A percentile compares a stretch with the other conserved stretches of the same genome.
Conservation (phyloP, 2,888 invertebrate species). For the Auanema freiburgensis region DNA sequence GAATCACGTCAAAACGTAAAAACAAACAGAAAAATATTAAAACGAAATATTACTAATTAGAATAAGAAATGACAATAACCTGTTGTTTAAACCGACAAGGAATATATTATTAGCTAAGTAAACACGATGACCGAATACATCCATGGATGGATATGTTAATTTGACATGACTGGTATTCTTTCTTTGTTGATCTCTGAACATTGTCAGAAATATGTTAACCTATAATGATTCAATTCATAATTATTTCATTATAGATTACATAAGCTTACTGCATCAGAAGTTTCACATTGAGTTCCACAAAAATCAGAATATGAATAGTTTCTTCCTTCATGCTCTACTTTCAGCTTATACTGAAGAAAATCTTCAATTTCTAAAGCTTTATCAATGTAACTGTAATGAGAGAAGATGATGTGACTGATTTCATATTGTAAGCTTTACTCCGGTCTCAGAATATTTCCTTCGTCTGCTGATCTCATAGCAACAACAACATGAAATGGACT, state of each 20-base stretch:
- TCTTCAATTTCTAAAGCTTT: slow-evolving; percentile 62
- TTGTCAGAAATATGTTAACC: slow-evolving; percentile 59
- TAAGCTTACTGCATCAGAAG: slow-evolving; percentile 55
- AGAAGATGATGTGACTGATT: neutral
- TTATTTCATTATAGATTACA: neutral
- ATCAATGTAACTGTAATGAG: slow-evolving; percentile 55
- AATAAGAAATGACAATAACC: slow-evolving; percentile 27
- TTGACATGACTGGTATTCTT: slow-evolving; percentile 53
- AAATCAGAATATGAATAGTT: slow-evolving; percentile 60
- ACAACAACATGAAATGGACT: slow-evolving; percentile 62
- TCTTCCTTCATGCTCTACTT: slow-evolving; percentile 49
- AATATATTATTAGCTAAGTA: slow-evolving; percentile 64
- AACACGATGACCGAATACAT: slow-evolving; percentile 61
- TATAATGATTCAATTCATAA: slow-evolving; percentile 4
- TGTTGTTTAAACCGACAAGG: slow-evolving; percentile 56
- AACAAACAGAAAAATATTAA: neutral
- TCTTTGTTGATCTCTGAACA: slow-evolving; percentile 59
- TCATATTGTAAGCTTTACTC: slow-evolving; percentile 32
- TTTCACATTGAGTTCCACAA: slow-evolving; percentile 64
- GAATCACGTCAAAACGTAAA: neutral
- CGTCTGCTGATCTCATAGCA: slow-evolving; percentile 57
- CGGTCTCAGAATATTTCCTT: slow-evolving; percentile 56
- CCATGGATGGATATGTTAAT: slow-evolving; percentile 63
- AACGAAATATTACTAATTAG: neutral
- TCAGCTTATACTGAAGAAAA: slow-evolving; percentile 60